A percentile compares a stretch with the other conserved stretches of the same genome.
phyloP scores from a whole-genome alignment of 1,140 invertebrate species.

The Diorhabda sublineata region DNA sequence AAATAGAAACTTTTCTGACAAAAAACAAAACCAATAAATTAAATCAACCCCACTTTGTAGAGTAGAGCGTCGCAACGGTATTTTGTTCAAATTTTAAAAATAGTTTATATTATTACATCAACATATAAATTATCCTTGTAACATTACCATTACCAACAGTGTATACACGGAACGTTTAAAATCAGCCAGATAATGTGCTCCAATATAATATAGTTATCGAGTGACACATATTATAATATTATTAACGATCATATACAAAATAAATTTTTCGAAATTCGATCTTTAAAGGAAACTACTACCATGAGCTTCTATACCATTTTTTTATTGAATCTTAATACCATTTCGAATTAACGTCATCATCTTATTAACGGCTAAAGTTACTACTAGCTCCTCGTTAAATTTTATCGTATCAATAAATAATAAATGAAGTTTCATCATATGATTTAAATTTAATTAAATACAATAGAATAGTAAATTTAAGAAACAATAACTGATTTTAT shows the following conservation, averaged over 20 bases:
- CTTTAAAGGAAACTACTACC: conserved; percentile 16
- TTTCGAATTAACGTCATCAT: background rate
- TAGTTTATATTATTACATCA: conserved; percentile 44
- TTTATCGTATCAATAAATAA: too few species aligned
- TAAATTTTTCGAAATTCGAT: conserved; percentile 37
- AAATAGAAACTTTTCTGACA: conserved; percentile 48
- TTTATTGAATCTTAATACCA: background rate
- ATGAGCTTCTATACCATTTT: conserved; percentile 8
- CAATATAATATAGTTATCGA: conserved; percentile 39
- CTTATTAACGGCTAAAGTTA: background rate
- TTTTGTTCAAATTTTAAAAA: conserved; percentile 46
- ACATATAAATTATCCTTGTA: conserved; percentile 49
- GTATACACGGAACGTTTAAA: conserved; percentile 47
- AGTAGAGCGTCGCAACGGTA: conserved; percentile 40
- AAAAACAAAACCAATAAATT: conserved; percentile 44
- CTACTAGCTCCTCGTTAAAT: too few species aligned
- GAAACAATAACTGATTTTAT: too few species aligned
- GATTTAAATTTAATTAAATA: too few species aligned
- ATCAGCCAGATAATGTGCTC: conserved; percentile 48
- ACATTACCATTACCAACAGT: conserved; percentile 50
- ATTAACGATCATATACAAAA: conserved; percentile 46
- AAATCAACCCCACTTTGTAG: conserved; percentile 25
- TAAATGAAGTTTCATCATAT: too few species aligned
- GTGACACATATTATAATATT: conserved; percentile 41
- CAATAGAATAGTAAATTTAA: too few species aligned